Base-by-base conservation (phyloP, 2,113 vertebrate genomes). In the Saguinus imperator region DNA sequence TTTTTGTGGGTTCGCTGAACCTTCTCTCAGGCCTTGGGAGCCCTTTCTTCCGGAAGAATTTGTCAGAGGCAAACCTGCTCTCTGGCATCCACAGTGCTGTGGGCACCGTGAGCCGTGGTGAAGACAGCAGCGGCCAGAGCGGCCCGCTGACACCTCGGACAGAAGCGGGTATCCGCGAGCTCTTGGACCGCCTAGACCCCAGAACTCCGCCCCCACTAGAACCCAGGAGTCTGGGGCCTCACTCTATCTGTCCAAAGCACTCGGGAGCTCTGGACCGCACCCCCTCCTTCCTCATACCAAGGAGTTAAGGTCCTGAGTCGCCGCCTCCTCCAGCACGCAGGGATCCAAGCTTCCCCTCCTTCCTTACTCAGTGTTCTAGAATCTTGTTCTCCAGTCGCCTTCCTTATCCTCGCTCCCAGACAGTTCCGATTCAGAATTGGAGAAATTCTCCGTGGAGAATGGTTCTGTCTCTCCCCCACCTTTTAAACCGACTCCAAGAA, bases 381-480 rank as follows among this genome's bases (percentile, higher is more conserved):
- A 43, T 40, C 52, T 72, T 11, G 0, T 1, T 32, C n/a, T 61
- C 55, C 43, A 20, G 3, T 6, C 13, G 10, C 35, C 25, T 37
- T 61, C 11, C 50, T n/a, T 66, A 0, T 75, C 40, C 73, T 61
- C 48, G 12, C 16, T 81, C 23, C 50, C 77, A 97, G 98, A 95
- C 7, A 55, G 32, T 82, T 98, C 82, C 0, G 95, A 98, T 45
- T 73, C 84, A 0, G 97, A 98, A 37, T 32, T 98, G 23, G 97
- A 98, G 68, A 97, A 98, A 93, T 94, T 97, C 18, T 94, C 84
- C 7, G 14, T 98, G 92, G 98, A 98, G 76, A 96, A 98, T n/a
- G 82, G 95, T 48, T 61, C 76, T 0, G 23, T 75, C 77, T 64
- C 23, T 66, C 55, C 76, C 0, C n/a, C 6, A 52, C 83, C 93